Evolutionary conservation across 30 jellyfish, hydroid and myxozoan species (phyloP), one percentile per base, ranked within the genome.

Genomic region (Mastigias papua): DNA sequence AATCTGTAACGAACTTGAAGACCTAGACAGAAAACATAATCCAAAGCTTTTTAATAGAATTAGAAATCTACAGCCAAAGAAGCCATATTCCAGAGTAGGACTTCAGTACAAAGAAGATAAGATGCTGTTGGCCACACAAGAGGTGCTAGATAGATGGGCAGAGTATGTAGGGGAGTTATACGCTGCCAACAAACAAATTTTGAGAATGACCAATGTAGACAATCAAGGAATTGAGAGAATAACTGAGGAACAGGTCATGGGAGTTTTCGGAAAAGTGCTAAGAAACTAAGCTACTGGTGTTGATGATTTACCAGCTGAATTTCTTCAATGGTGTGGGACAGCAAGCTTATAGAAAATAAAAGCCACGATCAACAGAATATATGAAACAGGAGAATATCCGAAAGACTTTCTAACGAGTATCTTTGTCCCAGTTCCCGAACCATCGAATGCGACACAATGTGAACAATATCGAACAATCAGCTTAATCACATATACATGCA

Each of bases 361-460:
- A 26, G 32, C 27, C 23, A 19, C 46, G 61, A 58, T 78, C 75
- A 81, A 81, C 65, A 49, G 35, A 51, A 83, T 49, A 30, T 83
- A 82, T 83, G 73, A 21, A n/a, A 82, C 93, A 10, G 54, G 54
- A 19, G 71, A 83, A 49, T 48, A 73, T 83, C 86, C 93, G 54
- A 21, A 42, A 3, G 71, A 58, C 79, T 70, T 73, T 73, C 58
- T 33, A 25, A 34, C 48, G 10, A 37, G 67, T 28, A 21, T 26
- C 28, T 74, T 25, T 57, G 26, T 25, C 54, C n/a, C 80, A 16
- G 65, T 83, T 21, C 86, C 86, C 10, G 69, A 83, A 72, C 64
- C 48, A 66, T 80, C 83, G 17, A 57, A 81, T 29, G 48, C 66
- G 20, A 21, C 73, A 46, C 37, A 26, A 31, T 81, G 91, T 35